A percentile compares a stretch with the other conserved stretches of the same genome.
phyloP scores from a whole-genome alignment of 2,797 vertebrate species.

The Menidia menidia region DNA sequence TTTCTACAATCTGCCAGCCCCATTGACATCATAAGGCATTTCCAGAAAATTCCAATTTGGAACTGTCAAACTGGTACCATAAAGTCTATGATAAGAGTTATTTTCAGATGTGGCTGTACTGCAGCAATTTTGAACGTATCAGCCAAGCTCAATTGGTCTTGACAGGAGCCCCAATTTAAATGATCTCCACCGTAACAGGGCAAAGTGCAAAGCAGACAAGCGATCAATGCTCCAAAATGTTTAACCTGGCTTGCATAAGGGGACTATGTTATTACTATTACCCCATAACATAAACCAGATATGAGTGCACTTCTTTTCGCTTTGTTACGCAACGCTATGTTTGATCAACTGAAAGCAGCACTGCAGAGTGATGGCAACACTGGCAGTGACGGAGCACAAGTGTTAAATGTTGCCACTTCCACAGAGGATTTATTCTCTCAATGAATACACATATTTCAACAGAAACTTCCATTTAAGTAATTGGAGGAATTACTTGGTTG shows the following conservation, averaged over 20 bases:
- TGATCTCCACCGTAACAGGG: not conserved
- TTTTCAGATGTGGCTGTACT: not conserved
- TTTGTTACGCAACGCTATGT: not conserved
- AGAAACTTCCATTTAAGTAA: not conserved
- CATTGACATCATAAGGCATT: too few relatives aligned
- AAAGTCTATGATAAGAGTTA: not conserved
- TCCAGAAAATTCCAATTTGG: not conserved
- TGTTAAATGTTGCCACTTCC: not conserved
- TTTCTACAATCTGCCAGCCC: not conserved
- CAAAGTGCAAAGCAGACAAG: constrained; percentile 17
- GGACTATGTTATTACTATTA: not conserved
- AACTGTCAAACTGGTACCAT: not conserved
- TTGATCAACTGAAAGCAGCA: not conserved
- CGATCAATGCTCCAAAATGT: constrained; percentile 7
- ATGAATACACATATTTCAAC: not conserved
- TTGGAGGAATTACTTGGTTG: not conserved
- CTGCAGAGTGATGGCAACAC: not conserved
- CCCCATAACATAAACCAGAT: not conserved
- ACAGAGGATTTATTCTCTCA: not conserved
- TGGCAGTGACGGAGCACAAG: not conserved
- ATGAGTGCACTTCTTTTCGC: not conserved
- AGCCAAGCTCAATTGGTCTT: not conserved
- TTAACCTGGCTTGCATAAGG: not conserved
- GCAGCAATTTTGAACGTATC: not conserved
- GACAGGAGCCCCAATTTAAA: not conserved